Percentiles rank a stretch among this genome's conserved stretches.
Conservation (phyloP, 2,113 vertebrate genomes). For the Crotophaga sulcirostris region DNA sequence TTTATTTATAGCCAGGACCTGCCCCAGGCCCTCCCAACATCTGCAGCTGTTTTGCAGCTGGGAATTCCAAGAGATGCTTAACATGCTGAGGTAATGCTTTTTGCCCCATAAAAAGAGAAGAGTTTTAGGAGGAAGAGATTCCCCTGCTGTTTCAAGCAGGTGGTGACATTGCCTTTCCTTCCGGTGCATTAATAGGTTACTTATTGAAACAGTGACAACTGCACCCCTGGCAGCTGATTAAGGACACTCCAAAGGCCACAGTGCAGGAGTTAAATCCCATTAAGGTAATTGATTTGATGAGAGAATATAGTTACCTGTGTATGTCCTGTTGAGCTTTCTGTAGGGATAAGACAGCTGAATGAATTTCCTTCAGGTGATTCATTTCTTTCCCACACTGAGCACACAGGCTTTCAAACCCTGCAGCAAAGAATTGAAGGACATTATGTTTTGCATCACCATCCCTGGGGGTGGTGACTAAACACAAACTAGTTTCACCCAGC, state of each 20-base stretch:
- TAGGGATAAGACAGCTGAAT: constrained; percentile 85
- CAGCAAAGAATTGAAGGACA: neutral
- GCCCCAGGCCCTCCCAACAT: neutral
- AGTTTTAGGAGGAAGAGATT: neutral
- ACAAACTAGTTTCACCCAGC: neutral
- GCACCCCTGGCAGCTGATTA: neutral
- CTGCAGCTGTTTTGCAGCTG: neutral
- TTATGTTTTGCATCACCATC: neutral
- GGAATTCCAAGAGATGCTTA: neutral
- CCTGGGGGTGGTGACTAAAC: neutral
- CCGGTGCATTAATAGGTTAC: neutral
- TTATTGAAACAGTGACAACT: neutral
- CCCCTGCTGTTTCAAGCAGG: neutral
- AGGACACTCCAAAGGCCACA: neutral
- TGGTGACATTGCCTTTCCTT: neutral
- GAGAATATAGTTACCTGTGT: constrained; percentile 79
- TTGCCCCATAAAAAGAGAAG: neutral
- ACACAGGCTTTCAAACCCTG: constrained; percentile 84
- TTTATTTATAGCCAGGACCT: neutral
- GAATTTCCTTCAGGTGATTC: constrained; percentile 84
- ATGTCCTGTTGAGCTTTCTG: constrained; percentile 92
- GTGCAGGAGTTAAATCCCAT: neutral
- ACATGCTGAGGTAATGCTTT: neutral
- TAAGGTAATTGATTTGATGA: neutral
- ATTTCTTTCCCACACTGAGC: constrained; percentile 84